These are phyloP conservation scores for Temnothorax curvispinosus DNA, from an alignment of 1,140 invertebrate genomes.

Conservation along the genomic window DNA sequence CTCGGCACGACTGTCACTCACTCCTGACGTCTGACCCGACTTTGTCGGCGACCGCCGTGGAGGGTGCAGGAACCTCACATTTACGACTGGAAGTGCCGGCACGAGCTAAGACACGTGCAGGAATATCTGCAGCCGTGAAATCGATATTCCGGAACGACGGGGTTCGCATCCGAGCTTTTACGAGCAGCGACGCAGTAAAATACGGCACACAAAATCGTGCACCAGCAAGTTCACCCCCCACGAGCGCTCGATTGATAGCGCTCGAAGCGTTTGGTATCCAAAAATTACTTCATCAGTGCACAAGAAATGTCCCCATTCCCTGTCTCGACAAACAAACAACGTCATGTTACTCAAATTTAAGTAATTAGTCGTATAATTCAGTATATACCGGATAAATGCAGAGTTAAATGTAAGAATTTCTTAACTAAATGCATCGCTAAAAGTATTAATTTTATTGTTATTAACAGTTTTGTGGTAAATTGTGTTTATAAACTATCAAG, in stretches of 20 bases:
- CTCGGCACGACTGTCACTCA: slow-evolving; percentile 42
- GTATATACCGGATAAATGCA: neutral
- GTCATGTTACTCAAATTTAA: neutral
- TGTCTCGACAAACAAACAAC: neutral
- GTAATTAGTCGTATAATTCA: neutral
- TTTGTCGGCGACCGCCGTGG: slow-evolving; percentile 12
- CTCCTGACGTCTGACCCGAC: slow-evolving; percentile 45
- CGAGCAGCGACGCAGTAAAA: slow-evolving; percentile 63
- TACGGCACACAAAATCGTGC: slow-evolving; percentile 44
- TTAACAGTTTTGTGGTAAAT: neutral
- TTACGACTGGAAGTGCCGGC: slow-evolving; percentile 54
- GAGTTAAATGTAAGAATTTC: neutral
- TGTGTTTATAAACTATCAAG: neutral
- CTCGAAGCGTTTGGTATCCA: neutral
- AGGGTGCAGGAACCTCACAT: slow-evolving; percentile 37
- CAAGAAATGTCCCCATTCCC: neutral
- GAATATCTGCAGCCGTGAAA: slow-evolving; percentile 67
- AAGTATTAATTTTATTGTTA: neutral
- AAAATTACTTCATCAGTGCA: slow-evolving; percentile 44
- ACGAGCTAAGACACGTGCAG: slow-evolving; percentile 66
- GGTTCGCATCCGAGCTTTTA: slow-evolving; percentile 67
- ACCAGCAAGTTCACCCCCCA: slow-evolving; percentile 36
- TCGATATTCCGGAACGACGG: slow-evolving; percentile 66
- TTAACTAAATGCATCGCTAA: neutral
- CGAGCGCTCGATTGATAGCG: slow-evolving; percentile 54